These are phyloP conservation scores for Gallinago jamesoni DNA, from an alignment of 2,113 vertebrate genomes.

Conservation along the genomic window DNA sequence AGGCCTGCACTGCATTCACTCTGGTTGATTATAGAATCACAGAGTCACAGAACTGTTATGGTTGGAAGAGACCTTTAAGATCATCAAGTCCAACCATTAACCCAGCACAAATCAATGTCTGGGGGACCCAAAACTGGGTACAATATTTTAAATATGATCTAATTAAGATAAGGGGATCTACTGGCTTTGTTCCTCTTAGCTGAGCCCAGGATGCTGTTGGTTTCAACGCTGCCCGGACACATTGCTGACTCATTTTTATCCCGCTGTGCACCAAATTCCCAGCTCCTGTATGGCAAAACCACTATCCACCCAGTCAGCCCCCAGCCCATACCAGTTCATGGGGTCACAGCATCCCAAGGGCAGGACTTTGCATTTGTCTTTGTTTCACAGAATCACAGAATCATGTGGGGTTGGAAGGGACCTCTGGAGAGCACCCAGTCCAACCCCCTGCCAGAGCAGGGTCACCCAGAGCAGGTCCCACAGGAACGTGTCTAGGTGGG, in stretches of 20 bases:
- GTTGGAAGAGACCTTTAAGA: too few species aligned
- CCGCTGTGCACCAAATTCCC: too few species aligned
- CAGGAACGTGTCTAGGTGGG: too few species aligned
- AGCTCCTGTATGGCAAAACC: not conserved
- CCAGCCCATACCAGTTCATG: not conserved
- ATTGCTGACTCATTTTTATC: not conserved
- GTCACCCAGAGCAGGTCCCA: too few species aligned
- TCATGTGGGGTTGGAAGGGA: too few species aligned
- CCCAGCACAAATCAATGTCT: too few species aligned
- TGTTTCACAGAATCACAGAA: not conserved
- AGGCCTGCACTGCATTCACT: not conserved
- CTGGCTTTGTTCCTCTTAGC: not conserved
- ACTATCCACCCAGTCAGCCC: not conserved
- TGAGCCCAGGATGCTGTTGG: not conserved
- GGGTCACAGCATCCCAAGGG: not conserved
- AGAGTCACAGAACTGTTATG: too few species aligned
- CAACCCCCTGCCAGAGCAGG: too few species aligned
- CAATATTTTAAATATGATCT: not conserved
- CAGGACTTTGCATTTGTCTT: not conserved
- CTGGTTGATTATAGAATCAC: not conserved
- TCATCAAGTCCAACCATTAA: too few species aligned
- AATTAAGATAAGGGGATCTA: not conserved
- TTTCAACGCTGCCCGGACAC: not conserved
- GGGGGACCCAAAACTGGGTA: not conserved
- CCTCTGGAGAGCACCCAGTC: too few species aligned